Evolutionary conservation across 2,797 vertebrate species (phyloP).

Genomic region (Tapera naevia): DNA sequence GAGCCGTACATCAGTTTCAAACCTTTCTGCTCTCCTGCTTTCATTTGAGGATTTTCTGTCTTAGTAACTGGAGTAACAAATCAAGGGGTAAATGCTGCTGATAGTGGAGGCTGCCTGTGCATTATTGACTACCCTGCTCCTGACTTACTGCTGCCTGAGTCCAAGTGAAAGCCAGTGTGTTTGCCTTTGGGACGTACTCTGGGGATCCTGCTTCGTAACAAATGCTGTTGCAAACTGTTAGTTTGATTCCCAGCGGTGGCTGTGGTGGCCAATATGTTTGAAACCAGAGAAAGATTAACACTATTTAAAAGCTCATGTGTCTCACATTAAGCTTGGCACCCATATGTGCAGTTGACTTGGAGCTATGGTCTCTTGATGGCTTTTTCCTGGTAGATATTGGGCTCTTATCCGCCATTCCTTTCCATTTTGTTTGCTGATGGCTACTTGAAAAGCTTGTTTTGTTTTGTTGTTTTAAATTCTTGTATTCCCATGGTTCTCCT

Average conservation of each 20-base stretch:
- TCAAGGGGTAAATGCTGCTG: not conserved
- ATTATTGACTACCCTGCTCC: not conserved
- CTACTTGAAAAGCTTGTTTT: not conserved
- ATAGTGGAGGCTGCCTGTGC: not conserved
- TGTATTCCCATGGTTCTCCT: not conserved
- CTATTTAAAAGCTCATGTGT: not conserved
- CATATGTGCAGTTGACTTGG: fast-evolving
- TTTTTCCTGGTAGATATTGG: not conserved
- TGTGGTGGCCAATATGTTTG: not conserved
- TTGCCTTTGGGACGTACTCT: not conserved
- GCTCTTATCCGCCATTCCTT: not conserved
- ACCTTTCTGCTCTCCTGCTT: not conserved
- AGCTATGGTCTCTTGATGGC: not conserved
- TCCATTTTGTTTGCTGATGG: not conserved
- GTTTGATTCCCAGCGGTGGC: not conserved
- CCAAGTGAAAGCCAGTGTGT: not conserved
- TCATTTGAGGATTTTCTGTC: constrained; percentile 39
- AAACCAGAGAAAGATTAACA: not conserved
- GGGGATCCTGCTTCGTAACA: not conserved
- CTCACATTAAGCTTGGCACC: not conserved
- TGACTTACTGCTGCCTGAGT: not conserved
- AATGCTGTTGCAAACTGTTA: not conserved
- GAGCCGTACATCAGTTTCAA: constrained; percentile 14
- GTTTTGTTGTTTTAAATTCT: not conserved
- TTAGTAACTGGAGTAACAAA: not conserved